These are phyloP conservation scores for Gryon sp. DNA, from an alignment of 1,140 invertebrate genomes.

Conservation along the genomic window DNA sequence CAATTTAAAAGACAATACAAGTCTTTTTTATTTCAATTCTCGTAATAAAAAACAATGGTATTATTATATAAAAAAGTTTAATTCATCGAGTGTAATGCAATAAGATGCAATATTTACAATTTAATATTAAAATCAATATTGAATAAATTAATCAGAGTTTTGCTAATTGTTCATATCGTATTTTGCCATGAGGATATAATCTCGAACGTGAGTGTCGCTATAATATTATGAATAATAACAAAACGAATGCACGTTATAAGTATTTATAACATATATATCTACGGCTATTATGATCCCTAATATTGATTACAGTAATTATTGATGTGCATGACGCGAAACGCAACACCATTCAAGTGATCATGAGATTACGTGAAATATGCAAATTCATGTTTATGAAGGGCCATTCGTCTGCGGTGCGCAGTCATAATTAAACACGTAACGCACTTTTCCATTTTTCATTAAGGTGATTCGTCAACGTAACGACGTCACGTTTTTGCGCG, in stretches of 20 bases:
- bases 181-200: constrained; percentile 20
- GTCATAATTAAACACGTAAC: constrained; percentile 3
- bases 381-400: constrained; percentile 25
- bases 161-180: constrained; percentile 17
- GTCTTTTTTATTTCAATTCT: no score
- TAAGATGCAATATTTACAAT: no score
- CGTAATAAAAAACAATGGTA: no score
- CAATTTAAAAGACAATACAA: no score
- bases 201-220: neutral
- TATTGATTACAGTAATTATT: constrained; percentile 39
- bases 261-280: neutral
- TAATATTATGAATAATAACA: constrained; percentile 4
- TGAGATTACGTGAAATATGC: constrained; percentile 25
- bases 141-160: no score
- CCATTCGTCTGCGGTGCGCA: neutral
- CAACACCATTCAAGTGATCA: constrained; percentile 1
- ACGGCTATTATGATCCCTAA: constrained; percentile 12
- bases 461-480: constrained; percentile 7
- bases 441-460: constrained; percentile 12
- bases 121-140: no score
- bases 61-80: no score
- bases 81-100: no score
- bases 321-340: constrained; percentile 13
- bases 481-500: neutral
- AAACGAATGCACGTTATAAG: constrained; percentile 25